These are phyloP conservation scores for Microtus pennsylvanicus DNA, from an alignment of 2,113 vertebrate genomes.

Conservation along the genomic window DNA sequence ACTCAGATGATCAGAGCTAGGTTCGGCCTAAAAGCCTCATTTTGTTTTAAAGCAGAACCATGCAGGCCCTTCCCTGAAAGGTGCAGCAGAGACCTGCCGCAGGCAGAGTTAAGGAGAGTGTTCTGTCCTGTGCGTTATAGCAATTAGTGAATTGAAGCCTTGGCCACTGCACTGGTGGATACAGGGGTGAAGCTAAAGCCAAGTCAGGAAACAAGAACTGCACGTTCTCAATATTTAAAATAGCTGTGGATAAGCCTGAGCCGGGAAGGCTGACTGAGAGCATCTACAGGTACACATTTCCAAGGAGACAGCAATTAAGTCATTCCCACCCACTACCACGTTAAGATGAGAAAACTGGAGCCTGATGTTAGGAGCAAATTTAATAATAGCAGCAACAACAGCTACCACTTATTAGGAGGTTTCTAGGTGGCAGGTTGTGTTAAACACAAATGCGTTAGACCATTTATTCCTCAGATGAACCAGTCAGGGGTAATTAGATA, in stretches of 20 bases:
- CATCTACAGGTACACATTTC: constrained; percentile 5
- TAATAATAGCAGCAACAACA: neutral
- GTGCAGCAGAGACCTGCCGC: neutral
- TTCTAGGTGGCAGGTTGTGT: neutral
- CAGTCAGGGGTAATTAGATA: neutral
- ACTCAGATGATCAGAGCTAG: too few species aligned
- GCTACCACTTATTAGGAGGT: constrained; percentile 17
- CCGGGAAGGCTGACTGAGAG: constrained; percentile 34
- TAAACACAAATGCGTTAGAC: neutral
- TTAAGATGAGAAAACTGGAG: constrained; percentile 37
- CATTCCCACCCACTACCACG: neutral
- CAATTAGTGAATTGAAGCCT: constrained; percentile 10
- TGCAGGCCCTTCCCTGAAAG: neutral
- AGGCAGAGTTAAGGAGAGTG: neutral
- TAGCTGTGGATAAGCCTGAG: constrained; percentile 57
- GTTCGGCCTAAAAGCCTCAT: neutral
- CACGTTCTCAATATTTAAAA: neutral
- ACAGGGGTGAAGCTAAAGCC: neutral
- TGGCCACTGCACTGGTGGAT: neutral
- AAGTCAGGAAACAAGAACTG: neutral
- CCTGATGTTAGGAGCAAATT: constrained; percentile 9
- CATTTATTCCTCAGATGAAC: neutral
- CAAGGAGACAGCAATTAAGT: constrained; percentile 66
- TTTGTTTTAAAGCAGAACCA: neutral
- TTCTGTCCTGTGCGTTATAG: neutral